phyloP scores from a whole-genome alignment of 2,113 vertebrate species.

The Tyrannus savana region DNA sequence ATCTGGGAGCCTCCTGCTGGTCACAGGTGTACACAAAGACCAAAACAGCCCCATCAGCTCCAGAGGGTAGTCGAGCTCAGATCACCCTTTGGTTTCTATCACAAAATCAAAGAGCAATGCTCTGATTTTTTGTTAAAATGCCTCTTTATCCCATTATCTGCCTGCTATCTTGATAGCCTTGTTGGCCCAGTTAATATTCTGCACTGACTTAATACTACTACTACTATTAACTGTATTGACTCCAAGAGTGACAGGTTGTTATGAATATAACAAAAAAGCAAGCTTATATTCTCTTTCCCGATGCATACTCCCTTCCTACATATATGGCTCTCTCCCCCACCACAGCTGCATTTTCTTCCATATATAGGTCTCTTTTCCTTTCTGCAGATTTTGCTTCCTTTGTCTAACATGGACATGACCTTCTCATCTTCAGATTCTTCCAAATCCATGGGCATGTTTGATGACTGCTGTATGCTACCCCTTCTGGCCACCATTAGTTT shows the following conservation, averaged over 20 bases:
- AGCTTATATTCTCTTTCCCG: not conserved
- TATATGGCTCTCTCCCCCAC: not conserved
- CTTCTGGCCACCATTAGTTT: constrained; percentile 3
- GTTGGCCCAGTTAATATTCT: not conserved
- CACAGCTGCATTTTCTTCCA: not conserved
- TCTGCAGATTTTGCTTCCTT: not conserved
- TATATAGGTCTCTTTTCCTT: not conserved
- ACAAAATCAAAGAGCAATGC: not conserved
- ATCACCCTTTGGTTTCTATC: accelerated
- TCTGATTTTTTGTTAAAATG: not conserved
- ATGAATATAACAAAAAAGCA: not conserved
- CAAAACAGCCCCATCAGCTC: not conserved
- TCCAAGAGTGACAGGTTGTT: not conserved
- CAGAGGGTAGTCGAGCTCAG: not conserved
- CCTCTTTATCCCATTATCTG: not conserved
- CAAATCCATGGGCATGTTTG: not conserved
- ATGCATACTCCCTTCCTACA: not conserved
- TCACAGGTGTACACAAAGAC: not conserved
- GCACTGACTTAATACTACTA: not conserved
- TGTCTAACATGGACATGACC: not conserved
- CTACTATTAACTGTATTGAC: not conserved
- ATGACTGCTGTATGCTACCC: constrained; percentile 6
- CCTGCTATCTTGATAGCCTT: not conserved
- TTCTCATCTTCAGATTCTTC: constrained; percentile 6
- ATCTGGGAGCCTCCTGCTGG: not conserved